A percentile compares a stretch with the other conserved stretches of the same genome.
Conservation (phyloP, 2,888 invertebrate genomes). For the Venusia cambrica region DNA sequence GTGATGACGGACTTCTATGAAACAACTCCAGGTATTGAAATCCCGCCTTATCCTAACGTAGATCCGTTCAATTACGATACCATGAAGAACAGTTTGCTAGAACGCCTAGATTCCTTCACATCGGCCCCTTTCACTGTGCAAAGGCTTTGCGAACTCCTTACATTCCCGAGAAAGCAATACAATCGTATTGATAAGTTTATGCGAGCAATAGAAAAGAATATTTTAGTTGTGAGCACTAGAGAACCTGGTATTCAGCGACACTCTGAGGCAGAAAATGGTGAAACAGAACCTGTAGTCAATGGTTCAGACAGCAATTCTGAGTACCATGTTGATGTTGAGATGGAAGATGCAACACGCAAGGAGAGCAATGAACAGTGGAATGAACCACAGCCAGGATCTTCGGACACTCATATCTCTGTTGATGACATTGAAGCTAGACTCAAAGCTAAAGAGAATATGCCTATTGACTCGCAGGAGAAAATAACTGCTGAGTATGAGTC, state of each 20-base stretch:
- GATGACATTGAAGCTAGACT: slow-evolving; percentile 65
- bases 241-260: slow-evolving; percentile 83
- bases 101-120: slow-evolving; percentile 90
- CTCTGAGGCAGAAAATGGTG: slow-evolving; percentile 85
- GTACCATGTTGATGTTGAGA: slow-evolving; percentile 78
- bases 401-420: slow-evolving; percentile 64
- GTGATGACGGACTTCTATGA: slow-evolving; percentile 95
- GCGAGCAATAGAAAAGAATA: slow-evolving; percentile 97
- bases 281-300: slow-evolving; percentile 82
- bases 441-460: slow-evolving; percentile 70
- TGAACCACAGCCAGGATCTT: slow-evolving; percentile 67
- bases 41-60: slow-evolving; percentile 94
- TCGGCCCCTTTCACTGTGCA: slow-evolving; percentile 98
- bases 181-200: slow-evolving; percentile 97
- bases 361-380: slow-evolving; percentile 55
- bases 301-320: slow-evolving; percentile 81
- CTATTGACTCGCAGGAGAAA: slow-evolving; percentile 56
- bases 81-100: slow-evolving; percentile 91
- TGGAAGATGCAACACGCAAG: slow-evolving; percentile 78
- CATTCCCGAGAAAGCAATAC: slow-evolving; percentile 95
- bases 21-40: slow-evolving; percentile 87
- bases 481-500: slow-evolving; percentile 50
- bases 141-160: slow-evolving; percentile 95
- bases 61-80: slow-evolving; percentile 94
- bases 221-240: slow-evolving; percentile 90